A percentile compares a stretch with the other conserved stretches of the same genome.
These are phyloP conservation scores for Slavum lentiscoides DNA, from an alignment of 2,888 invertebrate species.

Conservation along the genomic window DNA sequence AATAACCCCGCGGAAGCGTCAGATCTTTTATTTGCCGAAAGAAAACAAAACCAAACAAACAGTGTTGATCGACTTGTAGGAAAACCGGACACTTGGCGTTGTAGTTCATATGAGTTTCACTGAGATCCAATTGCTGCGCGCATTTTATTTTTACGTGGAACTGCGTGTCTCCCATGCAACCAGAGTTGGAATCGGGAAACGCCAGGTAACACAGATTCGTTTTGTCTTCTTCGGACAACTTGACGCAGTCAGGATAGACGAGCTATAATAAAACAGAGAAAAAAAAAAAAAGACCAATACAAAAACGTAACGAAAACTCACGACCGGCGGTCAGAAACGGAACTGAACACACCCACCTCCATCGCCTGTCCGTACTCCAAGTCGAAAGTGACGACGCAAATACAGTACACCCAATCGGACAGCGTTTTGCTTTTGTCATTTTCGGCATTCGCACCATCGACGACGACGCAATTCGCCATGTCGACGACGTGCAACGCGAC, in stretches of 20 bases:
- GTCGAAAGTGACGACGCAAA: conserved; percentile 98
- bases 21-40: conserved; percentile 96
- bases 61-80: conserved; percentile 79
- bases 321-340: background rate
- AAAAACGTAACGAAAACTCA: background rate
- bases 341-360: conserved; percentile 67
- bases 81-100: conserved; percentile 77
- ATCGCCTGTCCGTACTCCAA: conserved; percentile 97
- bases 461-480: conserved; percentile 20
- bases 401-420: conserved; percentile 91
- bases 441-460: background rate
- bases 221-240: conserved; percentile 81
- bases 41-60: conserved; percentile 97
- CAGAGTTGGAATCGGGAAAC: conserved; percentile 98
- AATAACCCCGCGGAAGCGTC: conserved; percentile 91
- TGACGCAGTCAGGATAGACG: conserved; percentile 79
- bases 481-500: background rate
- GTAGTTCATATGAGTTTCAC: conserved; percentile 62
- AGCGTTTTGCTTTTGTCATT: background rate
- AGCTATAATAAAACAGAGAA: conserved; percentile 63
- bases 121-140: conserved; percentile 58
- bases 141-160: conserved; percentile 90
- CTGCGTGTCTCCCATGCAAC: conserved; percentile 97
- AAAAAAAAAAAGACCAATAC: conserved; percentile 27
- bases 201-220: conserved; percentile 96